Evolutionary conservation across 2,888 invertebrate genomes (phyloP), one percentile per base, ranked within the genome.

Genomic region (Cosmopolites sordidus): DNA sequence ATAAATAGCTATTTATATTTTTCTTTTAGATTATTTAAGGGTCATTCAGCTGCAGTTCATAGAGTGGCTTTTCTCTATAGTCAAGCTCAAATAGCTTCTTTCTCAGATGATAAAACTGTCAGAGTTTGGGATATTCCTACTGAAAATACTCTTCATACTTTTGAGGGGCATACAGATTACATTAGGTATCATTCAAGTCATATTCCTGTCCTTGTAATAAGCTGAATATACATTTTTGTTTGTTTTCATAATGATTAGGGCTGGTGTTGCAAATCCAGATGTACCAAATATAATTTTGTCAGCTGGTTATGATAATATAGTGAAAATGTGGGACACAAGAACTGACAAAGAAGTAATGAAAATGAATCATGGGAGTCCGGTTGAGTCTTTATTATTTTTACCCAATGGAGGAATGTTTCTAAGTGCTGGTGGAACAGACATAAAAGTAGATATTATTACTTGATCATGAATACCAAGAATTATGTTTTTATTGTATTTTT

Each of bases 91-190:
- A 80, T 96, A 37, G 80, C 87, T 1, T 92, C 93, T 63, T 95
- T 89, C 70, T 90, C 93, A 1, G 95, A 97, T 77, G 96, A 97
- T 70, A 92, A 90, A 74, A 81, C 86, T 4, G 84, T 89, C 3
- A 79, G 82, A 58, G 66, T 95, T n/a, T 96, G 95, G 94, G 96
- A 97, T 68, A 87, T 97, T 65, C 82, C 91, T 0, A 87, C 83
- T 54, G 93, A 94, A 74, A 83, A 83, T 58, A 79, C 83, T 64
- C 64, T 92, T 16, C 73, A 80, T 14, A 81, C 78, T 30, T 89
- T 82, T 66, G 73, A 76, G 16, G 83, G 84, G 56, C 90, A 91
- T 66, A 78, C 72, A 0, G 93, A 94, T 71, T 94, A 94, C 71
- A 79, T 58, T 9, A 48, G 48, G 48, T 49, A 42, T 38, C n/a